A percentile compares a stretch with the other conserved stretches of the same genome.
These are phyloP conservation scores for Thyatira batis DNA, from an alignment of 2,888 invertebrate genomes.

Conservation along the genomic window DNA sequence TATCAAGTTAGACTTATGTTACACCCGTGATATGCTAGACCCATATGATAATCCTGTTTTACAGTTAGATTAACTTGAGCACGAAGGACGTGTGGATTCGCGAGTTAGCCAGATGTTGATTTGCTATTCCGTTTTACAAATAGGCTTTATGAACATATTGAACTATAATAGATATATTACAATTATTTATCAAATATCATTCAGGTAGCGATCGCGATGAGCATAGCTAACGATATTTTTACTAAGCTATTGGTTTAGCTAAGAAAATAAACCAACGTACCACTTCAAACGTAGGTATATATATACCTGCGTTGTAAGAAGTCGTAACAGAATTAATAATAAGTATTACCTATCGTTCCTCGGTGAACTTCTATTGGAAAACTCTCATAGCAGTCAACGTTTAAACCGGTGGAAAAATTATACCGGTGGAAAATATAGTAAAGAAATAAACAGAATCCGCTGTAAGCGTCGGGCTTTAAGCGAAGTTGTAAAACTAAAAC, in stretches of 20 bases:
- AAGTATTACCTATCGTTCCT: background rate
- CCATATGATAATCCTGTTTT: background rate
- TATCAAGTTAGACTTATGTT: too few relatives aligned
- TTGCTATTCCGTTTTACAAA: too few relatives aligned
- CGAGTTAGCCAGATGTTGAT: too few relatives aligned
- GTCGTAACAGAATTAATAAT: background rate
- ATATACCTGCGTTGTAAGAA: background rate
- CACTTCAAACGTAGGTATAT: background rate
- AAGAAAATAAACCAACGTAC: background rate
- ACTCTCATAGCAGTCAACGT: conserved; percentile 10
- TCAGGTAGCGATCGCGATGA: background rate
- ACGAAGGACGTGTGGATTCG: background rate
- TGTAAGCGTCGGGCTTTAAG: conserved; percentile 17
- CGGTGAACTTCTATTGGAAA: background rate
- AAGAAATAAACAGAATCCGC: conserved; percentile 19
- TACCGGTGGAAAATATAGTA: background rate
- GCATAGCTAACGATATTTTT: background rate
- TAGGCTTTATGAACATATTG: too few relatives aligned
- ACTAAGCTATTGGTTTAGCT: background rate
- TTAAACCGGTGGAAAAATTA: conserved; percentile 18
- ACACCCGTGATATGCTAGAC: background rate
- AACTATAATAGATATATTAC: too few relatives aligned
- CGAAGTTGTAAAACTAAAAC: conserved; percentile 24
- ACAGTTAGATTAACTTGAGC: background rate
- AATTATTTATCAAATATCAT: too few relatives aligned